Percentiles rank a stretch among this genome's conserved stretches.
Conservation (phyloP, 1,140 invertebrate species). For the Ceratina japonica region DNA sequence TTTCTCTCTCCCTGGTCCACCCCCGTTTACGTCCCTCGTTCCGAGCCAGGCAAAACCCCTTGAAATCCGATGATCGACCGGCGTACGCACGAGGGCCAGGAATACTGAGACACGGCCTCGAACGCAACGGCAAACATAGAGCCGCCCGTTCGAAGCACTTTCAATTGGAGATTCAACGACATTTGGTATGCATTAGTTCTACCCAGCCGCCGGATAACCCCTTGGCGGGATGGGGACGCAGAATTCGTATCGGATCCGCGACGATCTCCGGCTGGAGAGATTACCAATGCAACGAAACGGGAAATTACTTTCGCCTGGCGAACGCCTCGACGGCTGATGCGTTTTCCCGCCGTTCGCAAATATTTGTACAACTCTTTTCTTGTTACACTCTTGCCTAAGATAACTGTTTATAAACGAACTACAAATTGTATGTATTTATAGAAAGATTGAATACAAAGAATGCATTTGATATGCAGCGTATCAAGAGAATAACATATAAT, state of each 20-base stretch:
- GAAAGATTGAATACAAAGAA: too few relatives aligned
- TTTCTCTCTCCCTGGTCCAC: slow-evolving; percentile 5
- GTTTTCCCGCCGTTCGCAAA: too few relatives aligned
- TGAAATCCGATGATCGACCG: slow-evolving; percentile 54
- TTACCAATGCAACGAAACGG: background rate
- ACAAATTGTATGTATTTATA: too few relatives aligned
- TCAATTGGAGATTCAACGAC: slow-evolving; percentile 65
- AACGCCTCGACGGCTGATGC: too few relatives aligned
- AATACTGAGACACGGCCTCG: background rate
- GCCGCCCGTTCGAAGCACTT: slow-evolving; percentile 39
- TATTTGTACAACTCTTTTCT: too few relatives aligned
- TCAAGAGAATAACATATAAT: too few relatives aligned
- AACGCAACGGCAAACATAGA: slow-evolving; percentile 6
- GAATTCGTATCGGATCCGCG: slow-evolving; percentile 5
- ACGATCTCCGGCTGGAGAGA: background rate
- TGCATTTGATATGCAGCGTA: too few relatives aligned
- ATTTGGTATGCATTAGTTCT: slow-evolving; percentile 71
- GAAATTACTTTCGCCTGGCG: background rate
- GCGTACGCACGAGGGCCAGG: background rate
- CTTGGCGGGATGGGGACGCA: background rate
- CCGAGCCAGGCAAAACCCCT: background rate
- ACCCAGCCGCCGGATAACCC: slow-evolving; percentile 18
- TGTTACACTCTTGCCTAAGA: too few relatives aligned
- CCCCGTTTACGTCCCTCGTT: background rate
- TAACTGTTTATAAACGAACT: too few relatives aligned